Base-by-base conservation (phyloP, 1,140 invertebrate species). In the Cepaea nemoralis region DNA sequence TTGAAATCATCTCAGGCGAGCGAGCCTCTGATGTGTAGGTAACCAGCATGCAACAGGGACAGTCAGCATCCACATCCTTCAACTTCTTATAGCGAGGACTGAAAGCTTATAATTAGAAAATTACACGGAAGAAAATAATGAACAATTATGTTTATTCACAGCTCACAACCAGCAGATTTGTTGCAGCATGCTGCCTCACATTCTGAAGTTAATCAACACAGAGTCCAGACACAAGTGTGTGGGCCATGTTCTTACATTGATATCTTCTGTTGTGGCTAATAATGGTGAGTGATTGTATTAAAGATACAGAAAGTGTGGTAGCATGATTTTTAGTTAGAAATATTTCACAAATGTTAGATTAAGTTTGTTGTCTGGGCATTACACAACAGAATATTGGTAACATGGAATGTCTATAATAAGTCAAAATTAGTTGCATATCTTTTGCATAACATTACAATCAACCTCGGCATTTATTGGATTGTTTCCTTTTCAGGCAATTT, bases 221-320 rank as follows among this genome's bases (percentile, higher is more conserved):
- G 48, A 63, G 0, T 70, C 67, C 0, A 39, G 71, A 31, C 67
- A 75, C 48, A 40, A 59, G 35, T 42, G 40, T 45, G 12, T 82
- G 12, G 33, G 67, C 24, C 81, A 77, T 55, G 37, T 71, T 12
- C 37, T 79, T 27, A 48, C 76, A 33, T 63, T 82, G 37, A 35
- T 82, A 19, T 35, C 48, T 50, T 31, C 75, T 24, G 37, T 77
- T 22, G 76, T 82, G 48, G 75, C 81, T 55, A 82, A 82, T 50
- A 82, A 82, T 79, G 81, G 81, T 82, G 59, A 33, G 74, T 37
- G 31, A 67, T n/a, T n/a, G n/a, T n/a, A n/a, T n/a, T n/a, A n/a
- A n/a, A n/a, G n/a, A n/a, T n/a, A n/a, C n/a, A n/a, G n/a, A n/a
- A n/a, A n/a, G n/a, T n/a, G n/a, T n/a, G n/a, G n/a, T n/a, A n/a